phyloP scores from a whole-genome alignment of 1,140 invertebrate genomes.

The Popillia japonica region DNA sequence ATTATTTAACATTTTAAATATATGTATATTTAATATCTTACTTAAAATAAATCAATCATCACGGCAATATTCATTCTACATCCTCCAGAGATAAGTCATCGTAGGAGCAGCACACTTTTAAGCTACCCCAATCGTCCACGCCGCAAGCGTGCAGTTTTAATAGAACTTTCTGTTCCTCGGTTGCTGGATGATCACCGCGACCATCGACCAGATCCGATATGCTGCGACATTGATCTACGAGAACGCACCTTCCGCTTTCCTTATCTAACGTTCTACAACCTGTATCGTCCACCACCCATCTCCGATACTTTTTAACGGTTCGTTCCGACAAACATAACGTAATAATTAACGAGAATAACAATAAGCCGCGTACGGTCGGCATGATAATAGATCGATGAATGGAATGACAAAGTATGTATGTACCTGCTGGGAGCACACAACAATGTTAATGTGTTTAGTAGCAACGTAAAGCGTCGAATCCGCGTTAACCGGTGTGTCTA shows the following conservation, averaged over 20 bases:
- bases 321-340: not conserved
- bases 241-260: not conserved
- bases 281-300: constrained; percentile 6
- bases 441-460: too few relatives aligned
- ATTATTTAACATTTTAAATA: too few relatives aligned
- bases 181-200: not conserved
- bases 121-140: not conserved
- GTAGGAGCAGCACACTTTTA: not conserved
- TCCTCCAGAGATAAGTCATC: not conserved
- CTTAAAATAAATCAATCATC: too few relatives aligned
- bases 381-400: not conserved
- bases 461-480: not conserved
- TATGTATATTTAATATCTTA: too few relatives aligned
- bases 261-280: not conserved
- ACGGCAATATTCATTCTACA: too few relatives aligned
- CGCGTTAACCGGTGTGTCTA: not conserved
- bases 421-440: not conserved
- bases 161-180: not conserved
- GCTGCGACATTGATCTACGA: not conserved
- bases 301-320: not conserved
- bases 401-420: not conserved
- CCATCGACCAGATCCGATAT: not conserved
- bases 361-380: not conserved
- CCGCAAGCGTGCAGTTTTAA: constrained; percentile 1
- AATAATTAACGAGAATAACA: not conserved